Evolutionary conservation across 2,797 vertebrate species (phyloP), one percentile per base, ranked within the genome.

Genomic region (Darevskia mixta): DNA sequence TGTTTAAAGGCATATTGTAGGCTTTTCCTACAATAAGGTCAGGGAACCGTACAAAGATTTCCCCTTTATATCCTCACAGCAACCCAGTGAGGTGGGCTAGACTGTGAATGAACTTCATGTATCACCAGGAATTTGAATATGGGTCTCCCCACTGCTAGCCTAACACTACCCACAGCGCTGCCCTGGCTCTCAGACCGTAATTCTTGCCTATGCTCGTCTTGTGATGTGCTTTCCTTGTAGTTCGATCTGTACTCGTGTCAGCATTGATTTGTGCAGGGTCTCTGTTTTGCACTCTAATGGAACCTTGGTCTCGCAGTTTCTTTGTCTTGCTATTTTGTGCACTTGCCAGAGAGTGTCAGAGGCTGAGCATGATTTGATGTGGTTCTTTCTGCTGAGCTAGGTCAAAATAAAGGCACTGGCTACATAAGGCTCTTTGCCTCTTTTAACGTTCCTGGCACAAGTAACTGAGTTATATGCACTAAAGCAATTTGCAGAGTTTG

Each of bases 391-490:
- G 79, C 81, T 83, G 73, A 88, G 73, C 43, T 69, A 83, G 86
- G 86, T 77, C 58, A 87, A 76, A 87, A 38, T n/a, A 77, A 23
- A 67, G 87, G 76, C 55, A 32, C 58, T 75, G 88, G 66, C 71
- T 73, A 0, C 35, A 27, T 5, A 49, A 92, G 87, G 20, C 0
- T 86, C 64, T 82, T 76, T 67, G 81, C 6, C 49, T 0, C 3
- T 11, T 7, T 41, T 86, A 45, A 77, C 4, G 7, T 43, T 64
- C 20, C 41, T 18, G n/a, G 45, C 61, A 80, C 32, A n/a, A 86
- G 41, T 83, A 92, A 90, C 66, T 38, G 77, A 90, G 29, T 85
- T 81, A 35, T 81, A 75, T 61, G 71, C 72, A 64, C 66, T 88
- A 85, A 91, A 94, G 10, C 13, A 17, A 8, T 88, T 82, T 58